Base-by-base conservation (phyloP, 2,113 vertebrate genomes). In the Muntiacus muntjak region DNA sequence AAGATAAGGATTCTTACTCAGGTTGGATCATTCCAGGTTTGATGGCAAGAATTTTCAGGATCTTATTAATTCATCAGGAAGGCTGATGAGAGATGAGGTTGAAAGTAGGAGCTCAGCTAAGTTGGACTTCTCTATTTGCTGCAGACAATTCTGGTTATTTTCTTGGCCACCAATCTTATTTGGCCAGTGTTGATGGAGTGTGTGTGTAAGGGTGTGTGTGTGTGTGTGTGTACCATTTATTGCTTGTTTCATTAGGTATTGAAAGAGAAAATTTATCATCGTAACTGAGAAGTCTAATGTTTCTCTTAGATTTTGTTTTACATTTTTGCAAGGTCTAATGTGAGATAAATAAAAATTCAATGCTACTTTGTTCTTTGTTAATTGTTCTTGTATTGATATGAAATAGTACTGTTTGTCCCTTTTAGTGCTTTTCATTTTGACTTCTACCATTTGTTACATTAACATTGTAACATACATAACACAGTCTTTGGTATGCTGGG, bases 341-440 rank as follows among this genome's bases (percentile, higher is more conserved):
- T 58, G 86, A 97, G 52, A 71, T 54, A 58, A 45, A n/a, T 40
- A 74, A 96, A 82, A 89, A 60, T 78, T 83, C 54, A 96, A 14
- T 92, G 43, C 3, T 43, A 26, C 71, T 43, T 74, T 74, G 67
- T 76, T 43, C n/a, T 95, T 62, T 74, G 52, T 96, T 87, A 30
- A n/a, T 45, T 47, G n/a, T 93, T 84, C 85, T 93, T 87, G 84
- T 90, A 36, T 30, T 94, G 58, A 91, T 95, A 93, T 13, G 71
- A 94, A 95, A n/a, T 94, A 89, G 60, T 30, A 94, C 58, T 36
- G 12, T 91, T 62, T 82, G 36, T 94, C 43, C 11, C 26, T 64
- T 76, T 64, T 67, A 47, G 47, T 23, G 13, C 30, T 88, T 93
- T 96, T 87, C 33, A 71, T 79, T 17, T 33, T 45, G 62, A 87